phyloP scores from a whole-genome alignment of 2,888 invertebrate genomes.

The Dermolepida albohirtum region DNA sequence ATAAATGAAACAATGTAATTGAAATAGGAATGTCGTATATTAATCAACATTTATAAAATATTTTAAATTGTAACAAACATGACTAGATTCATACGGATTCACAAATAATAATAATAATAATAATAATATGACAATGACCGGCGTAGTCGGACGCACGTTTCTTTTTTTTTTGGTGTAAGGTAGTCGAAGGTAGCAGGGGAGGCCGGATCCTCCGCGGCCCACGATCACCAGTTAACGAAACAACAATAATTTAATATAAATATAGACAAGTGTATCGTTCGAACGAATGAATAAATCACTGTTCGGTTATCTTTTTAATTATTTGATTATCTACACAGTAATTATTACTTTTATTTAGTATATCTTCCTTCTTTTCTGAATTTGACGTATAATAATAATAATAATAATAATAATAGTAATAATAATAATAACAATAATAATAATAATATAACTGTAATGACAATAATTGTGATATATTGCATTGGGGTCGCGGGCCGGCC shows the following conservation, averaged over 20 bases:
- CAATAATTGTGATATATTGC: constrained; percentile 63
- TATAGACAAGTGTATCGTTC: constrained; percentile 61
- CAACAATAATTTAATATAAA: constrained; percentile 64
- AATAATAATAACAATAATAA: constrained; percentile 2
- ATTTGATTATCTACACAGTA: constrained; percentile 67
- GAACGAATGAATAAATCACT: constrained; percentile 60
- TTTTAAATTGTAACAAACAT: constrained; percentile 70
- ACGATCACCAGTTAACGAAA: constrained; percentile 66
- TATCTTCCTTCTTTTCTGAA: constrained; percentile 15
- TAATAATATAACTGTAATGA: constrained; percentile 19
- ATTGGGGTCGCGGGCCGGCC: constrained; percentile 60
- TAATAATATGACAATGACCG: constrained; percentile 63
- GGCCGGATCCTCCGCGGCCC: constrained; percentile 66
- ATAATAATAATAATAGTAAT: constrained; percentile 14
- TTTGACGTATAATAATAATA: constrained; percentile 14
- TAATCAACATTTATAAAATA: constrained; percentile 70
- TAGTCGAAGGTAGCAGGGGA: constrained; percentile 65
- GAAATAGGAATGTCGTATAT: constrained; percentile 70
- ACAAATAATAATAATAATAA: constrained; percentile 65
- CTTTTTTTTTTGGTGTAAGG: constrained; percentile 50
- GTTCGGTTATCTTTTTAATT: constrained; percentile 62
- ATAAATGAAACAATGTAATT: constrained; percentile 46
- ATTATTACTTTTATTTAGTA: constrained; percentile 56
- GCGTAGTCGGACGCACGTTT: constrained; percentile 59
- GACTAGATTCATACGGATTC: constrained; percentile 69